A percentile compares a stretch with the other conserved stretches of the same genome.
Conservation (phyloP, 2,888 invertebrate genomes). For the Apeira syringaria region DNA sequence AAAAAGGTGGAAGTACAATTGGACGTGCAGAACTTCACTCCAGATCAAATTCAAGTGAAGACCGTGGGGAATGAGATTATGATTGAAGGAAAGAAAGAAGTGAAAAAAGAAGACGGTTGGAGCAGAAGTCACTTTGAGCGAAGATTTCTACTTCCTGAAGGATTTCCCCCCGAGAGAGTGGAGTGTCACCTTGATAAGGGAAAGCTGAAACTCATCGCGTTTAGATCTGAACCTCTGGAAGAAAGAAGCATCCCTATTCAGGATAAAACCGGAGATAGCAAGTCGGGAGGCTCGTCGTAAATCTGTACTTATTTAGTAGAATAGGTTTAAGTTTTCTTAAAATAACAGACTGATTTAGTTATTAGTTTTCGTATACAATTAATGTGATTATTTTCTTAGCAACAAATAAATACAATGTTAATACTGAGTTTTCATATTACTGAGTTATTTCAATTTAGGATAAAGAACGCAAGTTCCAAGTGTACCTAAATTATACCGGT, state of each 20-base stretch:
- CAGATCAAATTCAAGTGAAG: conserved; percentile 91
- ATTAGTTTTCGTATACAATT: too few relatives aligned
- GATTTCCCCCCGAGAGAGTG: conserved; percentile 88
- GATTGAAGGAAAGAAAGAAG: conserved; percentile 91
- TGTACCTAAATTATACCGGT: too few relatives aligned
- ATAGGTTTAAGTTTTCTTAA: background rate
- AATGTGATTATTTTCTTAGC: too few relatives aligned
- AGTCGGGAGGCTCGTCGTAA: conserved; percentile 1
- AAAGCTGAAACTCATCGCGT: conserved; percentile 87
- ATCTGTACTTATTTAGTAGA: too few relatives aligned
- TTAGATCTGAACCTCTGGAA: conserved; percentile 67
- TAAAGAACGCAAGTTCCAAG: too few relatives aligned
- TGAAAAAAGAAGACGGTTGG: conserved; percentile 89
- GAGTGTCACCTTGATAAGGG: conserved; percentile 91
- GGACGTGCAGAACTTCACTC: conserved; percentile 91
- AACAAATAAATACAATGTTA: too few relatives aligned
- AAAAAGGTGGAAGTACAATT: conserved; percentile 88
- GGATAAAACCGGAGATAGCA: conserved; percentile 42
- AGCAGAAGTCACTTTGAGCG: conserved; percentile 90
- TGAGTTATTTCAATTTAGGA: too few relatives aligned
- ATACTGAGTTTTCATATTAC: too few relatives aligned
- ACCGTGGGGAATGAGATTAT: conserved; percentile 88
- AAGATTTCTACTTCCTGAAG: conserved; percentile 89
- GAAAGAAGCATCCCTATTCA: conserved; percentile 65
- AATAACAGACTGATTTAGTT: conserved; percentile 29